Percentiles rank a stretch among this genome's conserved stretches.
Conservation (phyloP, 1,140 invertebrate genomes). For the Capitella teleta region DNA sequence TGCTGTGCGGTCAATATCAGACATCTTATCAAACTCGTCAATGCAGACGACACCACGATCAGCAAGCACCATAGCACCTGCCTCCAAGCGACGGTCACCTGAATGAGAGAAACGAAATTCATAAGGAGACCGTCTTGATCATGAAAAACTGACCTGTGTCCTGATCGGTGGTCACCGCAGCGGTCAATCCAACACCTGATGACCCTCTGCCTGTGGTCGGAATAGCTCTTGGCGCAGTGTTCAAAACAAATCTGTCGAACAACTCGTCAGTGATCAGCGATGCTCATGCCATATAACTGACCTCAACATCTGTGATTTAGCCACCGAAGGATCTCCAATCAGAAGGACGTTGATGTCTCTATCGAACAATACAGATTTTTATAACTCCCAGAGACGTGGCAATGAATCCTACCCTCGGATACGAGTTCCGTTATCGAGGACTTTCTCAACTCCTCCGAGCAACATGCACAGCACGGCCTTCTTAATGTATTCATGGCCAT, state of each 20-base stretch:
- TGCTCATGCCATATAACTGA: constrained; percentile 12
- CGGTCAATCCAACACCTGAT: constrained; percentile 95
- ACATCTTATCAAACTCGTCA: constrained; percentile 99
- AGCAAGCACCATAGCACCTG: constrained; percentile 98
- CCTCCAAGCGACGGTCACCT: constrained; percentile 67
- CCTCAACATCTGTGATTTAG: constrained; percentile 87
- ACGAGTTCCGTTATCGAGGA: constrained; percentile 87
- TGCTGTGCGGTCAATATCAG: constrained; percentile 96
- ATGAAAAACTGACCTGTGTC: constrained; percentile 80
- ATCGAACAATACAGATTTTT: constrained; percentile 19
- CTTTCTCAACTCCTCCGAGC: constrained; percentile 90
- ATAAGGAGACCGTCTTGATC: too few relatives aligned
- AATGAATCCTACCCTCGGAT: constrained; percentile 65
- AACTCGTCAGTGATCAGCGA: neutral
- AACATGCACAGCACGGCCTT: constrained; percentile 91
- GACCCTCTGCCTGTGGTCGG: constrained; percentile 91
- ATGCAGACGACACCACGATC: constrained; percentile 98
- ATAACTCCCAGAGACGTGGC: neutral
- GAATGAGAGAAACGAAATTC: too few relatives aligned
- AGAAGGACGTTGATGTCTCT: constrained; percentile 93
- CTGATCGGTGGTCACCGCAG: constrained; percentile 89
- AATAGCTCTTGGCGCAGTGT: constrained; percentile 87
- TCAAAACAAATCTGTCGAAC: constrained; percentile 68
- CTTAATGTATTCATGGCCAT: constrained; percentile 94
- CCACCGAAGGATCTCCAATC: constrained; percentile 97